Evolutionary conservation across 2,113 vertebrate genomes (phyloP).

Genomic region (Calidris pygmaea): DNA sequence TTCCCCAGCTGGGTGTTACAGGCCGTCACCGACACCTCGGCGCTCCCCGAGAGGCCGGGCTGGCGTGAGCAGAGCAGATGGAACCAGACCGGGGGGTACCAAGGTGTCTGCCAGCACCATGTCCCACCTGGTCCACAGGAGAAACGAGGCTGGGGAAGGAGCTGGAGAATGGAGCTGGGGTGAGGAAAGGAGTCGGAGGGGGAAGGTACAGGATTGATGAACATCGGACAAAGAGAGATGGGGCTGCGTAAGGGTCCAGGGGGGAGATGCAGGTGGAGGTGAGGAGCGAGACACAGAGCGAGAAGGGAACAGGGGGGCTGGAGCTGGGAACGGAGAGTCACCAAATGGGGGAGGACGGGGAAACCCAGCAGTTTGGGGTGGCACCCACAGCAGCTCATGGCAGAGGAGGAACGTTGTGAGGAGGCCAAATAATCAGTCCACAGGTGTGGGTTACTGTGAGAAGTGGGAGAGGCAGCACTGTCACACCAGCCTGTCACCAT

Average conservation of each 20-base stretch:
- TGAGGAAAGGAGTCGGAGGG: not conserved
- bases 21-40: not conserved
- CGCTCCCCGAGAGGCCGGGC: not conserved
- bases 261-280: not conserved
- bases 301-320: not conserved
- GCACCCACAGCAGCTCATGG: rapidly evolving
- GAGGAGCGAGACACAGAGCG: not conserved
- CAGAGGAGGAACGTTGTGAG: not conserved
- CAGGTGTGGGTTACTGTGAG: not conserved
- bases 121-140: not conserved
- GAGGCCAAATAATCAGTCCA: not conserved
- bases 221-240: not conserved
- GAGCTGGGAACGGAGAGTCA: not conserved
- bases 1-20: not conserved
- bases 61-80: not conserved
- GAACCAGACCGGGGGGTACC: not conserved
- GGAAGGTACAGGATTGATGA: not conserved
- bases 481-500: not conserved
- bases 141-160: not conserved
- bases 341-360: not conserved
- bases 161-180: not conserved
- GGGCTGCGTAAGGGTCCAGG: not conserved
- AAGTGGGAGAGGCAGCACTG: not conserved
- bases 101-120: not conserved
- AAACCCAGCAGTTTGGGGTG: not conserved